Conservation (phyloP, 1,140 invertebrate species). For the Scaptomyza pallida region DNA sequence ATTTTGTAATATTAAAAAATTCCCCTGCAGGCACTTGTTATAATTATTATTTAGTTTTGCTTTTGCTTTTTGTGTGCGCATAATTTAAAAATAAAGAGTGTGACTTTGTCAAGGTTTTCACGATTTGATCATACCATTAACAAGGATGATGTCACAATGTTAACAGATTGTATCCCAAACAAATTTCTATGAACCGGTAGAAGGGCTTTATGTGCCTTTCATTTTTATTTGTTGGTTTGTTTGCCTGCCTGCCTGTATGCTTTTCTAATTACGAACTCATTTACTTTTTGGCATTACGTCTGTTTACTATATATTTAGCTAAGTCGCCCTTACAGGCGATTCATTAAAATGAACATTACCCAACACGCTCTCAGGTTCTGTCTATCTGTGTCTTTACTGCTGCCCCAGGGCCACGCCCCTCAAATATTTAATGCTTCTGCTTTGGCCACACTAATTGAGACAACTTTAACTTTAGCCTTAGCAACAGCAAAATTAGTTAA, state of each 20-base stretch:
- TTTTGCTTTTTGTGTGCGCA: slow-evolving; percentile 38
- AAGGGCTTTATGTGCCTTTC: background rate
- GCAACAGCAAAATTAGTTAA: slow-evolving; percentile 39
- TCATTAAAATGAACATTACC: slow-evolving; percentile 72
- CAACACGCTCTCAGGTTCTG: slow-evolving; percentile 39
- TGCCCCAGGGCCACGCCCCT: slow-evolving; percentile 24
- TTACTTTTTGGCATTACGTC: slow-evolving; percentile 39
- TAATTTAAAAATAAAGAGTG: slow-evolving; percentile 58
- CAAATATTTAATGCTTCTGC: slow-evolving; percentile 49
- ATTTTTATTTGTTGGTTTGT: slow-evolving; percentile 29
- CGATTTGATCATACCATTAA: slow-evolving; percentile 40
- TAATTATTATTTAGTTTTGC: slow-evolving; percentile 35
- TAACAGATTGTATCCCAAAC: slow-evolving; percentile 7
- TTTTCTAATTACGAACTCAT: slow-evolving; percentile 64
- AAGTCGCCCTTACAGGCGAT: slow-evolving; percentile 30
- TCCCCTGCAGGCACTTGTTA: slow-evolving; percentile 29
- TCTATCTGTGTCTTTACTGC: background rate
- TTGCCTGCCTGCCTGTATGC: slow-evolving; percentile 38
- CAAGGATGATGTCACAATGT: slow-evolving; percentile 58
- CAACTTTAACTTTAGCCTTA: slow-evolving; percentile 64
- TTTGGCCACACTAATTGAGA: slow-evolving; percentile 60
- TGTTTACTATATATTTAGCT: slow-evolving; percentile 56
- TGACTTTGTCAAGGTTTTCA: slow-evolving; percentile 5
- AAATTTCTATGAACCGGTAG: too few species aligned
- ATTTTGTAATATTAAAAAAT: slow-evolving; percentile 39